phyloP scores from a whole-genome alignment of 2,797 vertebrate species.

The Hoplostethus mediterraneus region DNA sequence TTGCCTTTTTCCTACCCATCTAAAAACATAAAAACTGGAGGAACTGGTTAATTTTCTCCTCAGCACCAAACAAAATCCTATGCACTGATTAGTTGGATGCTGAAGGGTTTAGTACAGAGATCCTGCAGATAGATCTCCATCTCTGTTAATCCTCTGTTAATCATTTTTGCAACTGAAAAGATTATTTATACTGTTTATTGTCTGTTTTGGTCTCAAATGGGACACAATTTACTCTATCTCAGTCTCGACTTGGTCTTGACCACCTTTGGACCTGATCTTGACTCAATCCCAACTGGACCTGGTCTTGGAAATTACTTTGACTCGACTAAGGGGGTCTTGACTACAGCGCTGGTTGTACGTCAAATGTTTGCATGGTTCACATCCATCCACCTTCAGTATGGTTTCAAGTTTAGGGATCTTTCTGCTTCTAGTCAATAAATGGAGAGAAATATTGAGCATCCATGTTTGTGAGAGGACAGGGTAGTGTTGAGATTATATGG shows the following conservation, averaged over 20 bases:
- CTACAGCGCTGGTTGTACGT: not conserved
- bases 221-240: no score
- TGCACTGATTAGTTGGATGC: not conserved
- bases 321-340: not conserved
- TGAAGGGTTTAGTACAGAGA: not conserved
- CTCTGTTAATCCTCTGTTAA: not conserved
- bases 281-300: no score
- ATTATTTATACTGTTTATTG: not conserved
- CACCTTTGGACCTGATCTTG: no score
- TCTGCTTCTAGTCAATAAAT: not conserved
- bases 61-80: not conserved
- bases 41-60: not conserved
- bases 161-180: no score
- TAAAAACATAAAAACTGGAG: not conserved
- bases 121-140: not conserved
- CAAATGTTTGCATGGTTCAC: not conserved
- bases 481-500: constrained; percentile 23
- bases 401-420: not conserved
- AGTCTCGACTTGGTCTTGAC: no score
- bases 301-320: not conserved
- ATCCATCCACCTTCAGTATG: not conserved
- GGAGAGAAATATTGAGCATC: not conserved
- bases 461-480: not conserved
- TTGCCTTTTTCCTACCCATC: not conserved
- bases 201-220: no score